Conservation (phyloP, 1,140 invertebrate species). For the Pollicipes pollicipes region DNA sequence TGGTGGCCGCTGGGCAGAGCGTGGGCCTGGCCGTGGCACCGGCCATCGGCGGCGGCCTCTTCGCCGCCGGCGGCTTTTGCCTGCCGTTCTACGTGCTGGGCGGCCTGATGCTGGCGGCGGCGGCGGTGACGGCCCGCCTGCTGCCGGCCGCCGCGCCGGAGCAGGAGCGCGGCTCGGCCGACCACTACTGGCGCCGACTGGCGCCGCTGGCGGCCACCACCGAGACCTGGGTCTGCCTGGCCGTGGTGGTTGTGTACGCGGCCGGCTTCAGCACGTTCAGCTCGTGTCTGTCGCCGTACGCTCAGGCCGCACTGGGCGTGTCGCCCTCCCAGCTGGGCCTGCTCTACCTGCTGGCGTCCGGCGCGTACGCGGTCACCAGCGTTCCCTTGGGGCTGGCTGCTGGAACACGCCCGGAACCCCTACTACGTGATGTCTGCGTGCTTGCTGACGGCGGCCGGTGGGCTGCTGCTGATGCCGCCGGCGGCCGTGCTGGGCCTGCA, state of each 20-base stretch:
- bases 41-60: conserved; percentile 29
- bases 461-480: background rate
- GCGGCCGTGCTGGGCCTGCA: background rate
- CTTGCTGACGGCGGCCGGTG: background rate
- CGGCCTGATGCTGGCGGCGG: conserved; percentile 27
- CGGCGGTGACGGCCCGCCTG: conserved; percentile 35
- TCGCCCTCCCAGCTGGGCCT: background rate
- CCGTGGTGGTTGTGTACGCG: background rate
- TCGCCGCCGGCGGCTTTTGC: conserved; percentile 33
- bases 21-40: conserved; percentile 35
- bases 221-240: conserved; percentile 32
- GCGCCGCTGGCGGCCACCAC: conserved; percentile 28
- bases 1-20: conserved; percentile 28
- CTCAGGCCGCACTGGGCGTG: background rate
- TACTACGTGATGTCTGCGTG: background rate
- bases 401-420: background rate
- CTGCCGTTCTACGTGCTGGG: conserved; percentile 36
- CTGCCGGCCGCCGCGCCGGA: conserved; percentile 21
- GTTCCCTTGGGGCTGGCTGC: background rate
- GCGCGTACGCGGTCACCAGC: background rate
- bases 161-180: background rate
- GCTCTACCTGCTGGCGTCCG: background rate
- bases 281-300: background rate
- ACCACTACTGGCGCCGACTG: background rate
- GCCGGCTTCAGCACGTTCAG: background rate